Evolutionary conservation across 2,888 invertebrate species (phyloP), one percentile per base, ranked within the genome.

Genomic region (Leptinotarsa haldemani): DNA sequence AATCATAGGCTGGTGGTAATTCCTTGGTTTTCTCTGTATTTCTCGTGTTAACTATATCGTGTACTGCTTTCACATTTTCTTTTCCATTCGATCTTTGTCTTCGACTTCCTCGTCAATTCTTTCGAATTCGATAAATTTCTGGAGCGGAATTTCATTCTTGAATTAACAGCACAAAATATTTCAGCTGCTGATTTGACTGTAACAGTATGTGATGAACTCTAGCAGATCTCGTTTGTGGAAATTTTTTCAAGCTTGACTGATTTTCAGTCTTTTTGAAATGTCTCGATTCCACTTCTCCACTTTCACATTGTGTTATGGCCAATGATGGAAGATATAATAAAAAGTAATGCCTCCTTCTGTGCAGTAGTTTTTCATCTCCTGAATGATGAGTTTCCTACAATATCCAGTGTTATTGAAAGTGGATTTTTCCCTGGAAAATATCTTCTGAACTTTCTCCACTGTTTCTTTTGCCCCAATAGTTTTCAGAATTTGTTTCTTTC

Each of bases 231-330:
- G 81, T 56, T 78, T 77, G 78, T 80, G 78, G 30, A 81, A 73
- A 66, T 50, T 78, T 71, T 73, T 77, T 64, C 76, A 73, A 0
- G 76, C 71, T 22, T 80, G 79, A 40, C 81, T 80, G 15, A 83
- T 82, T 76, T 78, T 81, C 2, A 81, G 53, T 18, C 81, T 65
- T 73, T 83, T 83, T 12, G 83, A 40, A 20, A 82, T 74, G 58
- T 80, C 74, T 69, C 75, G 47, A 66, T 85, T 83, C 80, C 84
- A 79, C 40, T 82, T 53, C 67, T 83, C 81, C 9, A 82, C 79
- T 69, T 73, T 64, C 13, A 76, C 78, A 56, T 79, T 79, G 48
- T 66, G 67, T 68, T 75, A 47, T 22, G 75, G 68, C 67, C 77
- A 76, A n/a, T 70, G 72, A 3, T 77, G 78, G 53, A 70, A 74